Evolutionary conservation across 2,797 vertebrate species (phyloP), one percentile per base, ranked within the genome.

Genomic region (Knipowitschia caucasica): DNA sequence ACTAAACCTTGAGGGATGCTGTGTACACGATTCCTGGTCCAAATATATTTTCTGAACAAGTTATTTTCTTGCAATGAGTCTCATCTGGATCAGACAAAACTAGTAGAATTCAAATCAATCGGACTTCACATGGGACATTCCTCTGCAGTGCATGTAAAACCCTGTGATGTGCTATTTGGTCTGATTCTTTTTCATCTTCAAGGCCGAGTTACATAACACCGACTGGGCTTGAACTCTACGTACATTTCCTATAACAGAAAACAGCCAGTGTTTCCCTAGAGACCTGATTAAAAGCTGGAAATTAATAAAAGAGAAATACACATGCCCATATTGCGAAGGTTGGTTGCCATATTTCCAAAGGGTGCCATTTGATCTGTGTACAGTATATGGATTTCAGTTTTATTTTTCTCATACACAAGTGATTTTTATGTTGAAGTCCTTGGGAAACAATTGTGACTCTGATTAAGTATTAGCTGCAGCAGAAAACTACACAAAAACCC

Each of bases 221-320:
- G 25, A 7, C 4, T 73, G 21, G 23, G 40, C 40, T 3, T 47
- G 45, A 47, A 47, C 31, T 24, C 53, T 3, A 17, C 20, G 39
- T 71, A 73, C 1, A 42, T 51, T 45, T 30, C 47, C 43, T 42
- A 53, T 53, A 24, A 46, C 21, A 53, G 42, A 44, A 64, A 56
- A 62, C 60, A 62, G 26, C 15, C 12, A 29, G 18, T 27, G 18
- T 62, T 47, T n/a, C 68, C 52, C 56, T 5, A 17, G 82, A 74
- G 85, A 73, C 64, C 71, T 85, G 74, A 85, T 84, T 84, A 77
- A 71, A 79, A 62, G 38, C 63, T 40, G 15, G 71, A 69, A 51
- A 54, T 42, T 58, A 42, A 42, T 10, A 39, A 49, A 64, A 77
- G 69, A n/a, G n/a, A n/a, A n/a, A n/a, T n/a, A 27, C 45, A 66